phyloP scores from a whole-genome alignment of 2,888 invertebrate species.

The Branchipolynoe longqiensis region DNA sequence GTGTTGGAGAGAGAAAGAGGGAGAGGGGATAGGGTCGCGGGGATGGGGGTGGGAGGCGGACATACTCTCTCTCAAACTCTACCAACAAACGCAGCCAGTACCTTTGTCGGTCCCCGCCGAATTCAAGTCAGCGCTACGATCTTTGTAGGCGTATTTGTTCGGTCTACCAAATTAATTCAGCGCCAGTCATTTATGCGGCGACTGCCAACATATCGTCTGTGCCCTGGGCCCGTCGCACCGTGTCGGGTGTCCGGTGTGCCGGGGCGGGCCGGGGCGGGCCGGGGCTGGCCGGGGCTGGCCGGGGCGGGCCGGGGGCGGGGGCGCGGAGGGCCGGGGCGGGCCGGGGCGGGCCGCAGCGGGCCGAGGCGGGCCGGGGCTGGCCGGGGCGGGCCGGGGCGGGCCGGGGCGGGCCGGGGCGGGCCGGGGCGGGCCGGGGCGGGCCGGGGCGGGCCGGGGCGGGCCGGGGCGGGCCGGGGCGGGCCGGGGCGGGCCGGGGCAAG shows the following conservation, averaged over 20 bases:
- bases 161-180: conserved; percentile 40
- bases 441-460: background rate
- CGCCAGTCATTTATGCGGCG: conserved; percentile 49
- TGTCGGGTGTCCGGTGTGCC: background rate
- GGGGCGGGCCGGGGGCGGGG: conserved; percentile 12
- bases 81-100: too few relatives aligned
- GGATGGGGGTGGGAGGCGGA: background rate
- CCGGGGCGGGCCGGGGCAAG: background rate
- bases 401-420: background rate
- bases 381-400: background rate
- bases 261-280: background rate
- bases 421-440: background rate
- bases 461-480: background rate
- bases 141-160: conserved; percentile 43
- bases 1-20: background rate
- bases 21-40: background rate
- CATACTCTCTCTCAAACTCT: too few relatives aligned
- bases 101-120: too few relatives aligned
- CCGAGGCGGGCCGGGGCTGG: background rate
- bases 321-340: background rate
- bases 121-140: conserved; percentile 56
- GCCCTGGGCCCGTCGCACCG: background rate
- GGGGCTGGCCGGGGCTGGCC: background rate
- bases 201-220: conserved; percentile 53
- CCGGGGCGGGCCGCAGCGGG: background rate